phyloP scores from a whole-genome alignment of 1,140 invertebrate genomes.

The Thaumetopoea pityocampa region DNA sequence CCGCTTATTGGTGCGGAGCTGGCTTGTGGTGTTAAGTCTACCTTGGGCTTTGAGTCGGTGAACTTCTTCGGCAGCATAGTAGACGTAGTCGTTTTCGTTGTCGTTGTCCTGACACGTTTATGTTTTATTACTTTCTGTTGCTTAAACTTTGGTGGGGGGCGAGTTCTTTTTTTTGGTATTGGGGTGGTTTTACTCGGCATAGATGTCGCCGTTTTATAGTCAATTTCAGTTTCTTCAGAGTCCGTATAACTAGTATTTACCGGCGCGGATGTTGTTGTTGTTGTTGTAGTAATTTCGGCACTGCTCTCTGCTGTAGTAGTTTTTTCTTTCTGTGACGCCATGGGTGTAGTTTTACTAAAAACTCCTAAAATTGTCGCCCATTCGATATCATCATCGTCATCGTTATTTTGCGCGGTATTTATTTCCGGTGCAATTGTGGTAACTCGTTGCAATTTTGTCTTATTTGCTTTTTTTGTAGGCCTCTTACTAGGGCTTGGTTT shows the following conservation, averaged over 20 bases:
- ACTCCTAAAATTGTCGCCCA: slow-evolving; percentile 56
- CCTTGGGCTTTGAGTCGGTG: slow-evolving; percentile 23
- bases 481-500: slow-evolving; percentile 40
- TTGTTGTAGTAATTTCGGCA: slow-evolving; percentile 22
- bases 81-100: slow-evolving; percentile 30
- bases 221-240: too few species aligned
- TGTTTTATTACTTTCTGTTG: slow-evolving; percentile 61
- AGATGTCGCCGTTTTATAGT: slow-evolving; percentile 30
- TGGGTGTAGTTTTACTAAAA: slow-evolving; percentile 57
- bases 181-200: slow-evolving; percentile 36
- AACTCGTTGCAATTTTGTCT: slow-evolving; percentile 30
- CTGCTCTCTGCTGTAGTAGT: slow-evolving; percentile 15
- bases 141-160: slow-evolving; percentile 63
- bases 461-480: slow-evolving; percentile 47
- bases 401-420: slow-evolving; percentile 39
- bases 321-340: slow-evolving; percentile 31
- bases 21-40: slow-evolving; percentile 44
- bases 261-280: slow-evolving; percentile 30
- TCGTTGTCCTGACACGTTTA: slow-evolving; percentile 49
- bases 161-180: slow-evolving; percentile 54
- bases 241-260: slow-evolving; percentile 26
- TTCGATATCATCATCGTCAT: slow-evolving; percentile 38
- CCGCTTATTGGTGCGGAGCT: slow-evolving; percentile 41
- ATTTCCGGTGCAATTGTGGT: slow-evolving; percentile 52
- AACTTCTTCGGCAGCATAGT: slow-evolving; percentile 21